Percentiles rank a stretch among this genome's conserved stretches.
These are phyloP conservation scores for Melitaea athalia DNA, from an alignment of 2,888 invertebrate species.

Conservation along the genomic window DNA sequence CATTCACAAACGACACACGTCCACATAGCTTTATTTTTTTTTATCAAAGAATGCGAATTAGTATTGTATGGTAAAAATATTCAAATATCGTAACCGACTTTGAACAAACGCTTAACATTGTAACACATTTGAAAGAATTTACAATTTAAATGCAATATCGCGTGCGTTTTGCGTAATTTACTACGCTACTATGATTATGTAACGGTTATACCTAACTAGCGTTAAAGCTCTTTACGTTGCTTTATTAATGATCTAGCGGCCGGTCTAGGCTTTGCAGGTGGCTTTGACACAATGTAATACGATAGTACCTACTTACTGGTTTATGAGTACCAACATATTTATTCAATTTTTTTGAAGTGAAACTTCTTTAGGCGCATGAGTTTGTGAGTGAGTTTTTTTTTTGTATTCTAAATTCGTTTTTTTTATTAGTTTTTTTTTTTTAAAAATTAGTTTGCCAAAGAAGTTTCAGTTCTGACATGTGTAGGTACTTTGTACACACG, in stretches of 20 bases:
- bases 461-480: too few species aligned
- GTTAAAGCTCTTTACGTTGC: conserved; percentile 10
- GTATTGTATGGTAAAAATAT: neutral
- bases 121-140: conserved; percentile 36
- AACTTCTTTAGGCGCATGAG: too few species aligned
- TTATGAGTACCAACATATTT: too few species aligned
- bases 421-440: too few species aligned
- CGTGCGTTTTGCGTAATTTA: conserved; percentile 38
- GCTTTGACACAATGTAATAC: neutral
- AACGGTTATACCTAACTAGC: conserved; percentile 27
- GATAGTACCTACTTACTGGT: too few species aligned
- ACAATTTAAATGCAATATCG: conserved; percentile 39
- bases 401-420: too few species aligned
- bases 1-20: too few species aligned
- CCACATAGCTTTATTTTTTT: neutral
- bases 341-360: too few species aligned
- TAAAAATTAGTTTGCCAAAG: too few species aligned
- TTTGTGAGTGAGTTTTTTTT: too few species aligned
- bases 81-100: conserved; percentile 13
- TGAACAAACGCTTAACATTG: conserved; percentile 32
- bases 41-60: neutral
- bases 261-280: neutral
- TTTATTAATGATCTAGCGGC: neutral
- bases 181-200: conserved; percentile 33
- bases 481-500: too few species aligned